A percentile compares a stretch with the other conserved stretches of the same genome.
phyloP scores from a whole-genome alignment of 1,140 invertebrate species.

The Papilio dardanus region DNA sequence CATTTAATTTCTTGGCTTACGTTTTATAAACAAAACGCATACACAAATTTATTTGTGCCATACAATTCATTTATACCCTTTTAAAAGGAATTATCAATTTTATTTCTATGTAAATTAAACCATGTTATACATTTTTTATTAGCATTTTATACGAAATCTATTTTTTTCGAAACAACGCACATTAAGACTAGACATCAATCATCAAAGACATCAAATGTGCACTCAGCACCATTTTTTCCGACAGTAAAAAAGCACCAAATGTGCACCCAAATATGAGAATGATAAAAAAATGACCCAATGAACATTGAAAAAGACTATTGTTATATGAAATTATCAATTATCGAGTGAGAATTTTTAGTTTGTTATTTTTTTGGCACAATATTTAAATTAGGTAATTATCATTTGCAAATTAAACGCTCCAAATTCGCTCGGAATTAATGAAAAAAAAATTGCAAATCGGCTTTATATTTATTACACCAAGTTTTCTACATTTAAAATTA shows the following conservation, averaged over 20 bases:
- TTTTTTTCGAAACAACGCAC: not conserved
- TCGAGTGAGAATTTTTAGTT: not conserved
- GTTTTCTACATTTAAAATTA: not conserved
- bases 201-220: conserved; percentile 2
- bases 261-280: conserved; percentile 32
- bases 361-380: conserved; percentile 2
- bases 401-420: conserved; percentile 33
- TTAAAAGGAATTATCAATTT: not conserved
- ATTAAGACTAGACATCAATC: not conserved
- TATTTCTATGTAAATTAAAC: not conserved
- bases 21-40: not conserved
- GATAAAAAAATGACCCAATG: too few species aligned
- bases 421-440: conserved; percentile 64
- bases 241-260: not conserved
- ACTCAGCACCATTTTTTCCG: not conserved
- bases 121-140: not conserved
- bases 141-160: not conserved
- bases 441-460: too few species aligned
- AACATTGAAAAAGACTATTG: too few species aligned
- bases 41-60: not conserved
- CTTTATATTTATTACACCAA: too few species aligned
- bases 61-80: not conserved
- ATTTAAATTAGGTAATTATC: not conserved
- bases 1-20: not conserved
- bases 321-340: too few species aligned